Conservation (phyloP, 1,140 invertebrate species). For the Heliconius nattereri region DNA sequence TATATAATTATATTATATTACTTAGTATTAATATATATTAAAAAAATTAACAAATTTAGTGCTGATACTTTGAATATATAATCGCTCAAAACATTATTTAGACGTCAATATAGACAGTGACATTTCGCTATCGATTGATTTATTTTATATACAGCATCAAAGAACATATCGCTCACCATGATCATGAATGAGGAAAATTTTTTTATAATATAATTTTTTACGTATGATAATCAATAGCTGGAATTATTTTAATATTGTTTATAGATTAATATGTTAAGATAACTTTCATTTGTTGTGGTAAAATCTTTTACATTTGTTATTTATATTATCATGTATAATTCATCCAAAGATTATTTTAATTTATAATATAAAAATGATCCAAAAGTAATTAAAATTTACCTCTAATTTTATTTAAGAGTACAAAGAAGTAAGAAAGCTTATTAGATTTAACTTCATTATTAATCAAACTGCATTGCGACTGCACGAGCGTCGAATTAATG, state of each 20-base stretch:
- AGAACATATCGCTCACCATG: too few species aligned
- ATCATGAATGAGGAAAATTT: too few species aligned
- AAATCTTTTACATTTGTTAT: background rate
- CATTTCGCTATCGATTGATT: background rate
- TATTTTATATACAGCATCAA: background rate
- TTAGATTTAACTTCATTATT: constrained; percentile 64
- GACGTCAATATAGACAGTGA: background rate
- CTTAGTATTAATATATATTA: too few species aligned
- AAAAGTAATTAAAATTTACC: background rate
- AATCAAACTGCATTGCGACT: constrained; percentile 77
- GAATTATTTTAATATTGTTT: background rate
- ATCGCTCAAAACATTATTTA: background rate
- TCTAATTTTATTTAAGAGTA: constrained; percentile 3
- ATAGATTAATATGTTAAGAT: background rate
- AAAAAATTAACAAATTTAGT: background rate
- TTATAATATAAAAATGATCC: background rate
- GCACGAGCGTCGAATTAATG: constrained; percentile 63
- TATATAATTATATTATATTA: too few species aligned
- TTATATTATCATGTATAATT: background rate
- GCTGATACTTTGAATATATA: constrained; percentile 10
- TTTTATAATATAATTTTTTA: too few species aligned
- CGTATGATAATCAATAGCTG: background rate
- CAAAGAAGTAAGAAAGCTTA: constrained; percentile 30
- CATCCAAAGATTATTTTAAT: background rate
- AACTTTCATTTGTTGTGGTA: background rate